Conservation (phyloP, 2,113 vertebrate genomes). For the Phoenicopterus ruber region DNA sequence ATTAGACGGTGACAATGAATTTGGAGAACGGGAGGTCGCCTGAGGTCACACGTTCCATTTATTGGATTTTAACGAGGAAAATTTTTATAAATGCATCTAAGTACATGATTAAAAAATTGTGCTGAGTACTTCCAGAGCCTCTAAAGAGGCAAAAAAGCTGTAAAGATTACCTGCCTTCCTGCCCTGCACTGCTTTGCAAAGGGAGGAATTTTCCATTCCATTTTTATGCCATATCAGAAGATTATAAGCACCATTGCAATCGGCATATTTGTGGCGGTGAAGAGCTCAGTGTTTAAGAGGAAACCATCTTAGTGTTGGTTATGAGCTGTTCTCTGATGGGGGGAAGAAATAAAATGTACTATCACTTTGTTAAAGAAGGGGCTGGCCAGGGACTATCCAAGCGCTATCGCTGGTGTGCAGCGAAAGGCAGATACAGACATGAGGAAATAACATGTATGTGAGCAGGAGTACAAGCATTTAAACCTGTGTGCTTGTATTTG, state of each 20-base stretch:
- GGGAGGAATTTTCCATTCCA: not conserved
- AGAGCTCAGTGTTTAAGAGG: not conserved
- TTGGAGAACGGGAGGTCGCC: slow-evolving; percentile 5
- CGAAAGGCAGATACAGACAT: not conserved
- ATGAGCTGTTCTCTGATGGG: not conserved
- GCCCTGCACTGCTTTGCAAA: not conserved
- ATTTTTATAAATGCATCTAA: slow-evolving; percentile 11
- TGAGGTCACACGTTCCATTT: not conserved
- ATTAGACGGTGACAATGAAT: not conserved
- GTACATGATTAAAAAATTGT: slow-evolving; percentile 13
- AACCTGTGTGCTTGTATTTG: not conserved
- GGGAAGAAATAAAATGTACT: not conserved
- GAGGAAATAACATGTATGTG: not conserved
- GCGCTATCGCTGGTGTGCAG: not conserved
- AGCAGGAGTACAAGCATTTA: not conserved
- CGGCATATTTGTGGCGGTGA: not conserved
- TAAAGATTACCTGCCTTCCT: not conserved
- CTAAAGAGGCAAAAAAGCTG: not conserved
- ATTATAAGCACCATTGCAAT: not conserved
- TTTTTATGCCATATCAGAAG: not conserved
- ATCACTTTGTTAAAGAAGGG: not conserved
- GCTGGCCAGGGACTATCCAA: not conserved
- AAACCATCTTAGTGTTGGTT: not conserved
- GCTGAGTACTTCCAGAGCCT: not conserved
- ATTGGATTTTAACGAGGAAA: slow-evolving; percentile 48